Evolutionary conservation across 2,113 vertebrate species (phyloP).

Genomic region (Raja brachyura): DNA sequence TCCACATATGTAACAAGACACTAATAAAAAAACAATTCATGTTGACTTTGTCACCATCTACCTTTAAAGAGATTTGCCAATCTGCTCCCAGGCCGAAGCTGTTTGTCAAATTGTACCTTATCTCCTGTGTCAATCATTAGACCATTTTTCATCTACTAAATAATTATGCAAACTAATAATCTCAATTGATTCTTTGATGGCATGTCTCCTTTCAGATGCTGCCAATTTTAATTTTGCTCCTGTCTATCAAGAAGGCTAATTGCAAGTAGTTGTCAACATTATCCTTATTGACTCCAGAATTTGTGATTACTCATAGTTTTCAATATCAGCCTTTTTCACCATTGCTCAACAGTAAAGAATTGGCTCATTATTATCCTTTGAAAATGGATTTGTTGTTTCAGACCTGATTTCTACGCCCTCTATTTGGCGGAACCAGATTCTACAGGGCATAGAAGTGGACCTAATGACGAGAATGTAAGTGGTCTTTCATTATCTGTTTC

Average conservation of each 20-base stretch:
- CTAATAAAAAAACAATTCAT: background rate
- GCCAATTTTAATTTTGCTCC: background rate
- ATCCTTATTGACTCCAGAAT: background rate
- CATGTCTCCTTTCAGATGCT: background rate
- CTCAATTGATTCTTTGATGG: background rate
- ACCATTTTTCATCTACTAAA: background rate
- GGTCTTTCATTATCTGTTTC: background rate
- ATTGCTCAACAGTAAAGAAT: background rate
- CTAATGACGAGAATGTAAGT: conserved; percentile 70
- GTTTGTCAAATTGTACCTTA: background rate
- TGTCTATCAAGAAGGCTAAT: background rate
- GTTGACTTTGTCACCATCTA: background rate
- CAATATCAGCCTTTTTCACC: background rate
- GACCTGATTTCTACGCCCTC: conserved; percentile 79
- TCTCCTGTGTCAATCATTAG: background rate
- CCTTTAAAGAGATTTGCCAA: background rate
- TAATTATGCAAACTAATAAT: background rate
- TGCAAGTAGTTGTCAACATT: background rate
- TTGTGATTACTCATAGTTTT: background rate
- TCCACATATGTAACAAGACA: background rate
- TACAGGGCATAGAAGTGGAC: conserved; percentile 71
- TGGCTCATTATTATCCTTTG: background rate
- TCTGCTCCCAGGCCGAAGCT: background rate
- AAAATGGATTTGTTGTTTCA: conserved; percentile 44
- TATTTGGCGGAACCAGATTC: conserved; percentile 84